A percentile compares a stretch with the other conserved stretches of the same genome.
These are phyloP conservation scores for Lepeophtheirus salmonis DNA, from an alignment of 1,140 invertebrate species.

Conservation along the genomic window DNA sequence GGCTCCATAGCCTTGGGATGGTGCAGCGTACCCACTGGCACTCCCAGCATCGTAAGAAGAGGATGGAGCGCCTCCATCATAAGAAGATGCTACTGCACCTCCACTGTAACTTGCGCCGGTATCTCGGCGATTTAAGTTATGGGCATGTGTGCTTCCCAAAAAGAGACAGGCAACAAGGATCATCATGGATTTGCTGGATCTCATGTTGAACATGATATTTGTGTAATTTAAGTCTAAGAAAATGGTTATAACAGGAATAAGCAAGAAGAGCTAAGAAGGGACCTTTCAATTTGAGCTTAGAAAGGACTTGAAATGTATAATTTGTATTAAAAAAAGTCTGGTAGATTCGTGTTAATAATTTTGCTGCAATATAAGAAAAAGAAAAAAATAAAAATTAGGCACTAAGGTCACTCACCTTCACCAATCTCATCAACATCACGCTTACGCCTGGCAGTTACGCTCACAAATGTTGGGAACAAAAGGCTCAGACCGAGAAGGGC, in stretches of 20 bases:
- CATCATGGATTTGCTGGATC: neutral
- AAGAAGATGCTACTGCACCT: neutral
- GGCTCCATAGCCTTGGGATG: slow-evolving; percentile 3
- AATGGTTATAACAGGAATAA: neutral
- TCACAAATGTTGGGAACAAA: slow-evolving; percentile 15
- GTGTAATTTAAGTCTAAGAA: neutral
- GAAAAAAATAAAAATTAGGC: neutral
- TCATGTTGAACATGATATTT: neutral
- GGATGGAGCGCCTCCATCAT: neutral
- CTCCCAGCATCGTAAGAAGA: neutral
- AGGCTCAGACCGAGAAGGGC: slow-evolving; percentile 9
- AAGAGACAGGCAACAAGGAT: neutral
- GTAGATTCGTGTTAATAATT: no score
- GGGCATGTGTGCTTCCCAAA: neutral
- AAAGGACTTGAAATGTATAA: no score
- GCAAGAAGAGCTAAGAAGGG: neutral
- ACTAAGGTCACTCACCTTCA: neutral
- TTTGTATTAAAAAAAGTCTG: no score
- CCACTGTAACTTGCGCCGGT: neutral
- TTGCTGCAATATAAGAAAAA: neutral
- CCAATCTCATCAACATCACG: neutral
- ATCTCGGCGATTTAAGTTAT: neutral
- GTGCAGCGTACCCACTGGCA: neutral
- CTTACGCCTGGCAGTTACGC: slow-evolving; percentile 3
- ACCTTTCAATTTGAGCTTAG: neutral